Base-by-base conservation (phyloP, 2,888 invertebrate species). In the Poecilobothrus nobilitatus region DNA sequence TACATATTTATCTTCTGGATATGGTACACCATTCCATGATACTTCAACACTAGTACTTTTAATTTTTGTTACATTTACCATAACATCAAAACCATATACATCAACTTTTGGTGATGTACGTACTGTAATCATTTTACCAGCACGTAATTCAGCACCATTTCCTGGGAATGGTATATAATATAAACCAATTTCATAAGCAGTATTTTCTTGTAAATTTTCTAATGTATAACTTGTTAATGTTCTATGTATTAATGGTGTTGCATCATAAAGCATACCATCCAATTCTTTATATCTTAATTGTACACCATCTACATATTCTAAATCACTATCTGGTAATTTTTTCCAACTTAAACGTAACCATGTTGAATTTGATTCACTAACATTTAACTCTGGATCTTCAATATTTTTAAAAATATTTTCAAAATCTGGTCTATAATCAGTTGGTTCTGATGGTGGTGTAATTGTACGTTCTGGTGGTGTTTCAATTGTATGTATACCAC, bases 1-100 rank as follows among this genome's bases (percentile, higher is more conserved):
- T 67, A 95, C 92, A 83, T 90, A 94, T 78, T 94, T 92, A 78
- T 94, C 94, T 72, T 93, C 91, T 0, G 95, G 95, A 74, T 91
- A 88, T 0, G 95, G 95, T 0, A 95, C 89, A 0, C 95, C 95
- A 66, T 84, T 87, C 92, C 94, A 94, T 7, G 86, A 85, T 8
- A 95, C 85, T 76, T 92, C 92, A 0, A 91, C 90, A 12, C 90
- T 89, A 67, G 88, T 88, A 0, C 91, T 85, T 73, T 92, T 92
- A 0, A 94, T 87, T 71, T 89, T 86, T 18, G 88, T 87, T 0
- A 91, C 89, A 74, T 91, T 91, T 4, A 95, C 86, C 8, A 84
- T 86, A 5, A 94, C 90, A 68, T 91, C 88, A 83, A 95, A 95
- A 72, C 89, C 90, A 78, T 92, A 95, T 0, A 90, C 90, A 81